Evolutionary conservation across 2,888 invertebrate genomes (phyloP).

Genomic region (Plagodis pulveraria): DNA sequence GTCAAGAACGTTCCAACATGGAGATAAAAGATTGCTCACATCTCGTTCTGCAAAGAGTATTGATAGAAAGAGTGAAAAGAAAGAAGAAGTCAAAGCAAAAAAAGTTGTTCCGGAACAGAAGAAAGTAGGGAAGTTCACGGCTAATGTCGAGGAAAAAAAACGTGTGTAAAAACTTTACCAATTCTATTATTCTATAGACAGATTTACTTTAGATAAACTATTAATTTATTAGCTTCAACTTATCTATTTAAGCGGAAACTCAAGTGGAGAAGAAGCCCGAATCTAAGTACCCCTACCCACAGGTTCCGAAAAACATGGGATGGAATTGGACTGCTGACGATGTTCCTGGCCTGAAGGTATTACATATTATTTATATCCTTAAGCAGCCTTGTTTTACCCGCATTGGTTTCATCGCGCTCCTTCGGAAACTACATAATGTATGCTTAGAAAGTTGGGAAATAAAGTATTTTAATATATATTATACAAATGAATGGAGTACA

Average conservation of each 20-base stretch:
- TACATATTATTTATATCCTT: neutral
- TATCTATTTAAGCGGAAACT: constrained; percentile 44
- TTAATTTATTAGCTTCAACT: neutral
- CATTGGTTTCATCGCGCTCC: too few species aligned
- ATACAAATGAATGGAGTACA: too few species aligned
- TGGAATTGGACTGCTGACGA: constrained; percentile 80
- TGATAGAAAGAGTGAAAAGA: constrained; percentile 48
- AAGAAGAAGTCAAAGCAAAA: constrained; percentile 31
- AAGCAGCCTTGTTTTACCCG: too few species aligned
- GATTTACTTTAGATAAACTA: neutral
- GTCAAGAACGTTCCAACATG: constrained; percentile 29
- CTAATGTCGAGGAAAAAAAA: constrained; percentile 48
- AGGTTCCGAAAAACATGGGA: constrained; percentile 74
- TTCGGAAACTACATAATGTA: too few species aligned
- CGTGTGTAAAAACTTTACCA: constrained; percentile 45
- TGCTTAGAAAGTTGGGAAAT: too few species aligned
- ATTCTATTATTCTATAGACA: neutral
- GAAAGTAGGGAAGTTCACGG: constrained; percentile 61
- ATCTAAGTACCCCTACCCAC: constrained; percentile 61
- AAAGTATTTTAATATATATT: too few species aligned
- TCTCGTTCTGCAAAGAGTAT: constrained; percentile 46
- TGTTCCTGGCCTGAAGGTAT: constrained; percentile 75
- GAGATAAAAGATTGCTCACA: constrained; percentile 31
- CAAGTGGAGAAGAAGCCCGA: constrained; percentile 50
- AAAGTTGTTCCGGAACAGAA: constrained; percentile 44